Base-by-base conservation (phyloP, 2,888 invertebrate species). In the Branchinecta sandiegonensis region DNA sequence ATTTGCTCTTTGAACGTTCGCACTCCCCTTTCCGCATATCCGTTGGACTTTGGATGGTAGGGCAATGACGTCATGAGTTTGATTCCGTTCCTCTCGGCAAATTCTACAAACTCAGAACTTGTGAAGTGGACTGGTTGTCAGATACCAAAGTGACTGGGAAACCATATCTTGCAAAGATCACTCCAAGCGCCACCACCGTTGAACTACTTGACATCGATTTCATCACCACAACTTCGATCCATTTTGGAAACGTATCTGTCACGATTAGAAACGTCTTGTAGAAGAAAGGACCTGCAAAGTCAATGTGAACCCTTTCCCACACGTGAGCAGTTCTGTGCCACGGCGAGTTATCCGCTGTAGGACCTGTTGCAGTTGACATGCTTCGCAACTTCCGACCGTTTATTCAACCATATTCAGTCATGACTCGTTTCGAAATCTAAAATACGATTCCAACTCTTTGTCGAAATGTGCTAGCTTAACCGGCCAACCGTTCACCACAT, bases 191-290 rank as follows among this genome's bases (percentile, higher is more conserved):
- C 17, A 66, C 67, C 10, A 73, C 72, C 9, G 72, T 70, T 11
- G 68, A 48, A 6, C 48, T 5, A 13, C 72, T 65, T 9, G 70
- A 66, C 10, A 70, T 72, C 1, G 71, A 70, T 9, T 63, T 63
- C 65, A 67, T 56, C 13, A 17, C 66, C 70, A 73, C 70, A 63
- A 77, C 74, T 72, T 79, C 78, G 2, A 76, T 74, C 78, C 78
- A 80, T 70, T 79, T 80, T 0, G 77, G 77, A 71, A 74, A 74
- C 11, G 77, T 73, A 71, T 79, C 79, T 6, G 77, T 74, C 10
- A 78, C 71, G 14, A 79, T 71, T 7, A 78, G 70, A 47, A 76
- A 74, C 73, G 73, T 74, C 10, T 69, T 69, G 11, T 73, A 74
- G 8, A 73, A 65, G 63, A 76, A 70, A 47, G 77, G 78, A 10